phyloP scores from a whole-genome alignment of 2,888 invertebrate genomes.

The Eilema caniola region DNA sequence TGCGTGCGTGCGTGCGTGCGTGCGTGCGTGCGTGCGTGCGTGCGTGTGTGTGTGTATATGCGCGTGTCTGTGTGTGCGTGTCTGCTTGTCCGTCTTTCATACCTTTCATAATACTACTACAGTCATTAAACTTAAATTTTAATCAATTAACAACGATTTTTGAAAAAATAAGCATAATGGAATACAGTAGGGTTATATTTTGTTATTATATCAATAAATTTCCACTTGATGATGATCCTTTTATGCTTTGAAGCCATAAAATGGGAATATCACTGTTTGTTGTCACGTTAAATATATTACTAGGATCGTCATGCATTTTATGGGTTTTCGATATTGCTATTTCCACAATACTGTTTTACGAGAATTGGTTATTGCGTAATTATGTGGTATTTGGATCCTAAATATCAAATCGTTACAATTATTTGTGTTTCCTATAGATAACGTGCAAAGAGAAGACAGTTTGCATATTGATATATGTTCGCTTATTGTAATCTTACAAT shows the following conservation, averaged over 20 bases:
- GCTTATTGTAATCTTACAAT: not conserved
- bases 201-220: not conserved
- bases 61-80: too few relatives aligned
- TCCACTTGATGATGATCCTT: not conserved
- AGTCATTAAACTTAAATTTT: too few relatives aligned
- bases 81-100: too few relatives aligned
- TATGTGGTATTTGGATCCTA: not conserved
- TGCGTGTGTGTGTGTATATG: too few relatives aligned
- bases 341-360: slow-evolving; percentile 2
- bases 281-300: slow-evolving; percentile 4
- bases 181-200: not conserved
- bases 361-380: slow-evolving; percentile 1
- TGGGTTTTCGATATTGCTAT: slow-evolving; percentile 1
- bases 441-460: not conserved
- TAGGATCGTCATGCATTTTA: not conserved
- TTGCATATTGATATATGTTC: not conserved
- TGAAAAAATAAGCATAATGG: not conserved
- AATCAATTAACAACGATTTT: too few relatives aligned
- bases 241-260: slow-evolving; percentile 2
- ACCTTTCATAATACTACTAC: too few relatives aligned
- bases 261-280: slow-evolving; percentile 2
- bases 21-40: too few relatives aligned
- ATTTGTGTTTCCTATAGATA: not conserved
- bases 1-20: too few relatives aligned
- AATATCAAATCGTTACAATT: not conserved